Conservation (phyloP, 2,888 invertebrate genomes). For the Acleris cristana region DNA sequence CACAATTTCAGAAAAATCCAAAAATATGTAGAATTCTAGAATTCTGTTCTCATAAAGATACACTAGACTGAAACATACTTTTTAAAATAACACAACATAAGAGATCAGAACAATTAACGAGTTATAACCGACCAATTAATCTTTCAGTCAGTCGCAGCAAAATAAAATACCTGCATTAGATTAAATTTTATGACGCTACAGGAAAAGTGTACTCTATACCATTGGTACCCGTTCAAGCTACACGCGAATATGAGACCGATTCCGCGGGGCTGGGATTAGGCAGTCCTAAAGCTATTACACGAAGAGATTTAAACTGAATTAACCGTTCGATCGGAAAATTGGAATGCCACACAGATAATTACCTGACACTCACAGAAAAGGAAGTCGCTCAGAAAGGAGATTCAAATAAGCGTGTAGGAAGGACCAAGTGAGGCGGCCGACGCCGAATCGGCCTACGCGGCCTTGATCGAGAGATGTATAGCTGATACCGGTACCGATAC, state of each 20-base stretch:
- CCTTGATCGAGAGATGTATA: constrained; percentile 68
- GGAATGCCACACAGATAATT: constrained; percentile 84
- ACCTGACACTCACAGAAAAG: constrained; percentile 84
- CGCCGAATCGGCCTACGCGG: constrained; percentile 48
- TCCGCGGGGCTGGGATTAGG: constrained; percentile 76
- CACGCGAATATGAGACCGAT: constrained; percentile 59
- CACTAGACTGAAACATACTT: too few species aligned
- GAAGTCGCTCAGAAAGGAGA: constrained; percentile 78
- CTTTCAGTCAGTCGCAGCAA: too few species aligned
- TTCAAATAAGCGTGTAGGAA: constrained; percentile 80
- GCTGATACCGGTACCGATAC: constrained; percentile 54
- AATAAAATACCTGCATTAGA: too few species aligned
- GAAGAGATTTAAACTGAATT: constrained; percentile 84
- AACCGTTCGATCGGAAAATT: constrained; percentile 84
- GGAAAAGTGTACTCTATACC: constrained; percentile 15
- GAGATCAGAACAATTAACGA: too few species aligned
- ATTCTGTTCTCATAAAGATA: too few species aligned
- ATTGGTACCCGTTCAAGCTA: constrained; percentile 42
- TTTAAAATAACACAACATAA: too few species aligned
- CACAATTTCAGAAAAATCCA: too few species aligned
- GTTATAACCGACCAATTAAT: too few species aligned
- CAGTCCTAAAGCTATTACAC: constrained; percentile 76
- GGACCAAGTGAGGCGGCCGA: constrained; percentile 63
- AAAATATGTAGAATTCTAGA: too few species aligned
- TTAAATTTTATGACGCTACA: too few species aligned